phyloP scores from a whole-genome alignment of 2,797 vertebrate genomes.

The Enteromius anoplus region DNA sequence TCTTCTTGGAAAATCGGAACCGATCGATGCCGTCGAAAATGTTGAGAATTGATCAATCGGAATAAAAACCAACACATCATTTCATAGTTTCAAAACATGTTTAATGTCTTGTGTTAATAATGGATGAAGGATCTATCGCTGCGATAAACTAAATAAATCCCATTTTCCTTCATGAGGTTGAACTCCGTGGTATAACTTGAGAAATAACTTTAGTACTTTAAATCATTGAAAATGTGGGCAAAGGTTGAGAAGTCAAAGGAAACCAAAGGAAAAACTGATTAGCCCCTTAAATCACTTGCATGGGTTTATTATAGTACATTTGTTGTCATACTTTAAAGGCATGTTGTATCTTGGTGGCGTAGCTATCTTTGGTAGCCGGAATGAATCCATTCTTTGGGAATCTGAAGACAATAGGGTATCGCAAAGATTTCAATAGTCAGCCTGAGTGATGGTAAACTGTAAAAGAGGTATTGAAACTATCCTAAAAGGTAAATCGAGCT shows the following conservation, averaged over 20 bases:
- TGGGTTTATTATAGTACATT: background rate
- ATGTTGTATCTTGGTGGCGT: slow-evolving; percentile 49
- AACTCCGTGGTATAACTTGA: slow-evolving; percentile 68
- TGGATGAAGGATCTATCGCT: slow-evolving; percentile 74
- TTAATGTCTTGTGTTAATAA: slow-evolving; percentile 69
- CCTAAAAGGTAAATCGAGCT: slow-evolving; percentile 7
- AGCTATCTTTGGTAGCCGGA: slow-evolving; percentile 77
- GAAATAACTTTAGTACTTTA: slow-evolving; percentile 62
- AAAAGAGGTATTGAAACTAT: slow-evolving; percentile 15
- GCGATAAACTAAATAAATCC: slow-evolving; percentile 68
- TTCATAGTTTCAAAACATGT: slow-evolving; percentile 83
- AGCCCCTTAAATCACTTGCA: background rate
- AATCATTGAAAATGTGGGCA: slow-evolving; percentile 51
- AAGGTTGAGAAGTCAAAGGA: slow-evolving; percentile 54
- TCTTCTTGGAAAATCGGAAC: background rate
- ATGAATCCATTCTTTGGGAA: slow-evolving; percentile 51
- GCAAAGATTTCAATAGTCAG: background rate
- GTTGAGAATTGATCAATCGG: slow-evolving; percentile 36
- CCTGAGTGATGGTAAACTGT: slow-evolving; percentile 1
- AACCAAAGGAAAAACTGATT: slow-evolving; percentile 32
- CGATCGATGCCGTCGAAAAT: background rate
- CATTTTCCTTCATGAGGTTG: slow-evolving; percentile 79
- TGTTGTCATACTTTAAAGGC: background rate
- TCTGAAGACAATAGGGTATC: background rate
- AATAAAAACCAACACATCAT: slow-evolving; percentile 72